Base-by-base conservation (phyloP, 2,888 invertebrate species). In the Cheilosia vernalis region DNA sequence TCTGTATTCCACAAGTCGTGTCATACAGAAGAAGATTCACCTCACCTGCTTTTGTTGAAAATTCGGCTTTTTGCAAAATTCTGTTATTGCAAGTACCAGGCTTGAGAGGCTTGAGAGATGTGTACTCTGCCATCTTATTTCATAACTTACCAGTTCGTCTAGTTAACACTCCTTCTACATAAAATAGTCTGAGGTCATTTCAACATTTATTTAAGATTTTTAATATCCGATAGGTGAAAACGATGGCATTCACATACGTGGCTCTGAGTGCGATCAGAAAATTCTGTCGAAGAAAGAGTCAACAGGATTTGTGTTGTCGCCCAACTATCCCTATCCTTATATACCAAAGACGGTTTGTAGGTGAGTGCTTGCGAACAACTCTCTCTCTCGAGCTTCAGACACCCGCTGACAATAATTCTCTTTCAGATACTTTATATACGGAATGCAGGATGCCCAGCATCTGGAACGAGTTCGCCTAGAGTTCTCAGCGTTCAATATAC, bases 261-360 rank as follows among this genome's bases (percentile, higher is more conserved):
- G 98, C 91, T 98, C 98, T 89, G 99, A 99, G 93, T 99, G 99
- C 94, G 99, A 99, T 94, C 98, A 98, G 93, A 97, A 98, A 93
- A 98, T 99, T 91, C 94, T 98, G 89, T 98, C 98, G 93, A 96
- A 95, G 92, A 97, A 97, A 93, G 97, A 98, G 92, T 97, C 98
- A 80, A 95, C 95, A 90, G 99, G 99, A 89, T 95, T 94, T 92
- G 98, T 99, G 90, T 97, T 96, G 93, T 98, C 98, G 92, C 99
- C 99, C 89, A 98, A 98, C 93, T 99, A 97, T 94, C 98, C 98
- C 90, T 97, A 95, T 93, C 97, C 96, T 88, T 98, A 98, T 94
- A 97, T 98, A 93, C 96, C 96, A 90, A 98, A 98, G 94, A 96
- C 98, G 92, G 98, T 98, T 89, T 99, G 99, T 94, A 96, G 97